Base-by-base conservation (phyloP, 2,888 invertebrate species). In the Eurois occulta region DNA sequence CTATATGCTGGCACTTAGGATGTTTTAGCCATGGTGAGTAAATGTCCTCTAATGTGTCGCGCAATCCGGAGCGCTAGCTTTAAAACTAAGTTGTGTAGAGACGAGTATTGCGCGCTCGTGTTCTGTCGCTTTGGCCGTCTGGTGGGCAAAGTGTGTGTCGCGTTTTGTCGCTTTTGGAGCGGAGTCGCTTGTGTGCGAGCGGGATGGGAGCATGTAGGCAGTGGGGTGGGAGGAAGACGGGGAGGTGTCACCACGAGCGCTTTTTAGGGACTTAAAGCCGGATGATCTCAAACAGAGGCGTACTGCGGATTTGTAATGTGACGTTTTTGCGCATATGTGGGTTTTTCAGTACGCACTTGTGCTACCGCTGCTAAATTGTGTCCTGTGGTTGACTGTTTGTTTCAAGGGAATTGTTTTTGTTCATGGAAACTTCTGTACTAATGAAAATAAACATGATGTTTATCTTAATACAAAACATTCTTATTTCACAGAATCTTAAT, bases 11-110 rank as follows among this genome's bases (percentile, higher is more conserved):
- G 72, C 65, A 86, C 87, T 90, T 96, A 90, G 67, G 91, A 65
- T 91, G 84, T 95, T 95, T 86, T 90, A 55, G 58, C 74, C 43
- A 69, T 87, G 84, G 83, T 76, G 65, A 69, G 83, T 84, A 92
- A 93, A 91, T 96, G 96, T 96, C 96, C 93, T 96, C 96, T 96
- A 96, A 96, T 96, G 94, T 96, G 96, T 96, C 96, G 95, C 96
- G 91, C 94, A 91, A 94, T 94, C 92, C 93, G 91, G 94, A 93
- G 94, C 94, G 92, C 89, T 94, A 91, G 94, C 94, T 94, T 94
- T 94, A 95, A 94, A 91, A 89, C 87, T 89, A 86, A 90, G 89
- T 83, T 84, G 67, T 72, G 86, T 95, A 96, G 91, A 92, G 95
- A 88, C 89, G 91, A 93, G 91, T 92, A 93, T 96, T 81, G 93